Percentiles rank a stretch among this genome's conserved stretches.
Conservation (phyloP, 1,140 invertebrate genomes). For the Dreissena rostriformis region DNA sequence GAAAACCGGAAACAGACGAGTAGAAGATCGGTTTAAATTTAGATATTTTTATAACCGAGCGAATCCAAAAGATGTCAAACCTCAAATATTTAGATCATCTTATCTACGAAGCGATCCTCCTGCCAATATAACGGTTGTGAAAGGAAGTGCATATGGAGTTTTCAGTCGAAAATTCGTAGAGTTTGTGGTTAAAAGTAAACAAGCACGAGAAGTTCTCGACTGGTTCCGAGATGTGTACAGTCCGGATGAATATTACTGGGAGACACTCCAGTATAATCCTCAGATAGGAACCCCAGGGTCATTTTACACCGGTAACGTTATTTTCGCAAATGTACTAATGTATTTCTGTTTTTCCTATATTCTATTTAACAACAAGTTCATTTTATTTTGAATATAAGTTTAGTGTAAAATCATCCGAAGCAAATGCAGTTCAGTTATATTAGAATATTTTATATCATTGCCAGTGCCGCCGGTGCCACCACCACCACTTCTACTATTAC, state of each 20-base stretch:
- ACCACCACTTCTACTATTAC: no score
- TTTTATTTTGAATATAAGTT: no score
- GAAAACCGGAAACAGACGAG: conserved; percentile 27
- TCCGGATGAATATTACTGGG: no score
- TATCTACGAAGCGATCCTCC: no score
- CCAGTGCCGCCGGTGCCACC: no score
- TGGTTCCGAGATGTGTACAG: conserved; percentile 68
- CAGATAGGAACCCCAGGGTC: conserved; percentile 65
- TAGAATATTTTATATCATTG: no score
- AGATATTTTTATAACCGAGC: conserved; percentile 7
- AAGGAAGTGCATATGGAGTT: conserved; percentile 74
- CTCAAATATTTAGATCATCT: conserved; percentile 56
- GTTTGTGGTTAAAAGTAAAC: conserved; percentile 61
- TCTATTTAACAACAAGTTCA: no score
- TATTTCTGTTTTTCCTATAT: no score
- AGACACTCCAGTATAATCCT: conserved; percentile 70
- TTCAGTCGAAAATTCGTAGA: conserved; percentile 71
- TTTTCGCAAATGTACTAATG: no score
- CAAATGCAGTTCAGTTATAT: no score
- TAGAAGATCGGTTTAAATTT: conserved; percentile 25
- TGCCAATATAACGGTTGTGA: conserved; percentile 69
- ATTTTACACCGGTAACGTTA: conserved; percentile 56
- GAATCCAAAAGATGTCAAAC: conserved; percentile 34
- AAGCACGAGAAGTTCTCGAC: conserved; percentile 64
- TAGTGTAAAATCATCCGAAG: no score